Conservation (phyloP, 2,113 vertebrate genomes). For the Clarias batrachus region DNA sequence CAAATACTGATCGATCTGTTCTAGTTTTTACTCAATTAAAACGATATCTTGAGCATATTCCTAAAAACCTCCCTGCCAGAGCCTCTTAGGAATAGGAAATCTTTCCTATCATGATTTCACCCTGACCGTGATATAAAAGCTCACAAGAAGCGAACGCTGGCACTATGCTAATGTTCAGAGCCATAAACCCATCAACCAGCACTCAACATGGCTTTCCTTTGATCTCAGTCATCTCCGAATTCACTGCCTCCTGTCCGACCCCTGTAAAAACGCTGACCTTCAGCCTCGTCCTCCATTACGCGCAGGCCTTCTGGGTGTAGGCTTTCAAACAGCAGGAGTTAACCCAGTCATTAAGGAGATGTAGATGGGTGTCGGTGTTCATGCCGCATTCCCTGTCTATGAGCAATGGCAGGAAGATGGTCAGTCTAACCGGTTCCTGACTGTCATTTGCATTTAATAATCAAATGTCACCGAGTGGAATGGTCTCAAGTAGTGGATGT, state of each 20-base stretch:
- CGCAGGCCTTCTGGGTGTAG: constrained; percentile 43
- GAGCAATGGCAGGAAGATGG: constrained; percentile 37
- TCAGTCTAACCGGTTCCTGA: constrained; percentile 47
- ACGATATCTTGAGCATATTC: neutral
- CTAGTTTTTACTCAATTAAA: neutral
- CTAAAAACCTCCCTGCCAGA: neutral
- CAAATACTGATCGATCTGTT: neutral
- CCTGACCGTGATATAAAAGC: neutral
- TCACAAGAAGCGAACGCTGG: constrained; percentile 1
- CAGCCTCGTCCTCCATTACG: constrained; percentile 46
- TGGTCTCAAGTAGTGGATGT: constrained; percentile 18
- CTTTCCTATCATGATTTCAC: neutral
- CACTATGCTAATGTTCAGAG: neutral
- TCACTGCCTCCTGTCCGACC: constrained; percentile 50
- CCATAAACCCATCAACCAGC: constrained; percentile 7
- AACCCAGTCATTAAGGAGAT: constrained; percentile 45
- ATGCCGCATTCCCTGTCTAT: constrained; percentile 36
- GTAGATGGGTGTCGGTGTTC: constrained; percentile 43
- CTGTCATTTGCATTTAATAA: constrained; percentile 55
- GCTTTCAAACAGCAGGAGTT: constrained; percentile 47
- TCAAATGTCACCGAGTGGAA: constrained; percentile 48
- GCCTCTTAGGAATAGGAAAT: neutral
- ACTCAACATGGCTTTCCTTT: constrained; percentile 42
- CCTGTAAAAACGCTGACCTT: constrained; percentile 51
- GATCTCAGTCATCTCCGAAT: constrained; percentile 45